These are phyloP conservation scores for Barbus barbus DNA, from an alignment of 2,113 vertebrate genomes.

Conservation along the genomic window DNA sequence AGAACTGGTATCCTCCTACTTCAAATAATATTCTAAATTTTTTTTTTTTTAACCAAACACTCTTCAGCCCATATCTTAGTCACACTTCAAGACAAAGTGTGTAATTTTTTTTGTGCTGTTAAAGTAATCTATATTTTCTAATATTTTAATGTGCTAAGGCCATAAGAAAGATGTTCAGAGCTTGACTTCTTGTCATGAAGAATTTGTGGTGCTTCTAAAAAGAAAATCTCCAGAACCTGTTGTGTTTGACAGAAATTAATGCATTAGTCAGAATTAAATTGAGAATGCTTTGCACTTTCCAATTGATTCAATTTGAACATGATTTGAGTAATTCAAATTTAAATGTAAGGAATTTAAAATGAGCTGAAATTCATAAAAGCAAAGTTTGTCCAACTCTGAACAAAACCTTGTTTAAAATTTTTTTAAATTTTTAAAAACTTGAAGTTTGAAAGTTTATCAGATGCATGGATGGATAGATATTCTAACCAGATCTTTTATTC, in stretches of 20 bases:
- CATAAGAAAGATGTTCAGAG: background rate
- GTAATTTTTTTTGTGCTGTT: background rate
- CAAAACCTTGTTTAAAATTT: background rate
- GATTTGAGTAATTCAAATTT: background rate
- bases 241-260: background rate
- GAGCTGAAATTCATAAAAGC: too few relatives aligned
- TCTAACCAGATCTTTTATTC: background rate
- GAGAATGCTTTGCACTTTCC: background rate
- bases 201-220: background rate
- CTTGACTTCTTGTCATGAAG: background rate
- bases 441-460: background rate
- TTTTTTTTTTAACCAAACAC: background rate
- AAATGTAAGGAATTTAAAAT: too few relatives aligned
- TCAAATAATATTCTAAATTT: background rate
- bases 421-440: background rate
- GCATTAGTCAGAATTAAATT: background rate
- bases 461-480: background rate
- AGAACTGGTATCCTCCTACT: constrained; percentile 25
- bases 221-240: background rate
- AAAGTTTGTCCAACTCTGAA: too few relatives aligned
- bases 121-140: background rate
- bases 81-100: constrained; percentile 5
- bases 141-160: background rate
- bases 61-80: background rate
- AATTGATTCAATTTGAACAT: background rate